Evolutionary conservation across 2,888 invertebrate species (phyloP).

Genomic region (Drosophila differens): DNA sequence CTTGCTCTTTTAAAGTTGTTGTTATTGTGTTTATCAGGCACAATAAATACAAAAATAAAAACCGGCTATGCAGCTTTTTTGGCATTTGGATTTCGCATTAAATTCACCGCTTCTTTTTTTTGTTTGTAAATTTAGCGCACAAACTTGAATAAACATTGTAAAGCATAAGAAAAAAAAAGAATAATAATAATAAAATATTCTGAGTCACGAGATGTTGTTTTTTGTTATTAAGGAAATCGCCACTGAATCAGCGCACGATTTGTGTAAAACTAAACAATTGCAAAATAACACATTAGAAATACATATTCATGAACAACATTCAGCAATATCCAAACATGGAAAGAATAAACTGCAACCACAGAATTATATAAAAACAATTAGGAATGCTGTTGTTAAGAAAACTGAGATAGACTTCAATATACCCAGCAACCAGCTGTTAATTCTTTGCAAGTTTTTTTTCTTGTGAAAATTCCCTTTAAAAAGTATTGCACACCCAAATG

Average conservation of each 20-base stretch:
- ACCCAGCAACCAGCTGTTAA: neutral
- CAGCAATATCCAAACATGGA: neutral
- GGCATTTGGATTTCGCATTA: slow-evolving; percentile 57
- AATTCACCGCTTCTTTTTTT: slow-evolving; percentile 16
- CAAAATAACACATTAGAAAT: slow-evolving; percentile 20
- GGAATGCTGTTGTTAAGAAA: neutral
- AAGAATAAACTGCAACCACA: neutral
- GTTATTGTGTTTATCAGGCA: neutral
- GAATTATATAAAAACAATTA: neutral
- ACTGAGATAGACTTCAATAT: neutral
- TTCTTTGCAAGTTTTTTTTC: neutral
- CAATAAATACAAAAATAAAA: slow-evolving; percentile 36
- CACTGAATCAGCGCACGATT: slow-evolving; percentile 15
- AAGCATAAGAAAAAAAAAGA: neutral
- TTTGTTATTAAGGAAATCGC: slow-evolving; percentile 1
- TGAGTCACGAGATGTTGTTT: slow-evolving; percentile 51
- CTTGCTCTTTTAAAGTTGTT: slow-evolving; percentile 27
- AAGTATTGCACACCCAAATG: neutral
- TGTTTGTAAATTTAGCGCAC: slow-evolving; percentile 42
- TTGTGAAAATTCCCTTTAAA: neutral
- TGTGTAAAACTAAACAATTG: slow-evolving; percentile 14
- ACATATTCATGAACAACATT: slow-evolving; percentile 13
- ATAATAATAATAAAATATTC: slow-evolving; percentile 4
- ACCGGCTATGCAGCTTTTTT: slow-evolving; percentile 67
- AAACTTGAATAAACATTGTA: slow-evolving; percentile 22